Base-by-base conservation (phyloP, 1,140 invertebrate species). In the Doryteuthis pealeii region DNA sequence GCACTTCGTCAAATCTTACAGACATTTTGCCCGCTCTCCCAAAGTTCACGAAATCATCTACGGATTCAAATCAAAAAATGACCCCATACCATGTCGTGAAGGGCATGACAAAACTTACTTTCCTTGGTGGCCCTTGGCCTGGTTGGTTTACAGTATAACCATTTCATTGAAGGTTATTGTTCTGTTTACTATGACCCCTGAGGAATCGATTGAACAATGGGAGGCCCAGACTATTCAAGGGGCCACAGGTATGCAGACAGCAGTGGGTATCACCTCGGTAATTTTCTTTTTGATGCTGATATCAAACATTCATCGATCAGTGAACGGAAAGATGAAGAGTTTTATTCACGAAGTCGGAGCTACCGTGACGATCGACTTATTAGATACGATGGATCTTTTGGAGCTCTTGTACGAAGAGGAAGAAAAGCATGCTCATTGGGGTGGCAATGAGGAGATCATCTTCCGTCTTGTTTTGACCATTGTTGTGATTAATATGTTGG, bases 261-360 rank as follows among this genome's bases (percentile, higher is more conserved):
- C 54, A 6, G 54, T 62, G 18, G 54, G 54, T 62, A n/a, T 62
- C 6, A 62, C 54, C 18, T 62, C 54, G 22, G 22, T 62, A 0
- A 62, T 62, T 6, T 62, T 62, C 54, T 62, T 62, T 18, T 22
- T 62, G 22, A 62, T 62, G 54, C 18, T 62, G 10, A 22, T 62
- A 18, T 62, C 54, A 62, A 62, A 62, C 54, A 28, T 62, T 62
- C 54, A 62, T 18, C 18, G 26, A 62, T 62, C 54, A 15, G 26
- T 28, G 5, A 62, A 6, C 54, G 10, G 18, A 22, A 62, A 62
- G 18, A 62, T 62, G 54, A 62, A 62, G 5, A 62, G 26, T 62
- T 62, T 62, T 28, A 62, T 62, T 15, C 54, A 62, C 54, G 54
- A 62, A 62, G 54, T 62, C 18, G 54, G 54, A 6, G 54, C 54